Evolutionary conservation across 2,113 vertebrate genomes (phyloP).

Genomic region (Ptilonorhynchus violaceus): DNA sequence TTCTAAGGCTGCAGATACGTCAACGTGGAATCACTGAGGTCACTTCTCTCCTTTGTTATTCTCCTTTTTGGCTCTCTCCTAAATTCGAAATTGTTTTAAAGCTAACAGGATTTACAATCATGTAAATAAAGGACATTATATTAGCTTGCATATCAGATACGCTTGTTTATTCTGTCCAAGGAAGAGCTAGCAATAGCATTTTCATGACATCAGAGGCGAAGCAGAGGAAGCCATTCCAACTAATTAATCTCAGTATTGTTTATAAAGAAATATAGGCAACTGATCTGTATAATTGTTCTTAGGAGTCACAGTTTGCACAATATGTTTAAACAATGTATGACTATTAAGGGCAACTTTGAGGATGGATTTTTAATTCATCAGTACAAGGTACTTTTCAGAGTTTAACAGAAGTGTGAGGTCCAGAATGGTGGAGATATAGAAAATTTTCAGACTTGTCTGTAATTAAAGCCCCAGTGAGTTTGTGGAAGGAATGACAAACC

Average conservation of each 20-base stretch:
- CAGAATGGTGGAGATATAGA: not conserved
- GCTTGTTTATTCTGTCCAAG: slow-evolving; percentile 67
- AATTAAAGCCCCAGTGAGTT: not conserved
- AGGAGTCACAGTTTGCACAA: slow-evolving; percentile 64
- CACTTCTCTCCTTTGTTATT: slow-evolving; percentile 63
- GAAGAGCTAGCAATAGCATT: slow-evolving; percentile 67
- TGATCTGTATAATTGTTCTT: slow-evolving; percentile 50
- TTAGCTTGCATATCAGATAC: slow-evolving; percentile 60
- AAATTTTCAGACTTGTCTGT: not conserved
- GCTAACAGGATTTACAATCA: slow-evolving; percentile 58
- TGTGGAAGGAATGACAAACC: not conserved
- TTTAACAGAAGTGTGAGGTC: not conserved
- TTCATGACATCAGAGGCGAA: slow-evolving; percentile 71
- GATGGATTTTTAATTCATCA: slow-evolving; percentile 33
- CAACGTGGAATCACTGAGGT: slow-evolving; percentile 24
- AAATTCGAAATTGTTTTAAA: slow-evolving; percentile 58
- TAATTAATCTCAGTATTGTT: slow-evolving; percentile 65
- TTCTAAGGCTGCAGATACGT: slow-evolving; percentile 48
- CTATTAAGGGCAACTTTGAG: slow-evolving; percentile 20
- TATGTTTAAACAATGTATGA: slow-evolving; percentile 4
- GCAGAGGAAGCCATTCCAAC: slow-evolving; percentile 66
- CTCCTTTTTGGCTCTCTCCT: slow-evolving; percentile 32
- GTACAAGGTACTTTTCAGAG: not conserved
- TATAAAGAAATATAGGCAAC: slow-evolving; percentile 55
- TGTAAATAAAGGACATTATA: slow-evolving; percentile 66